phyloP scores from a whole-genome alignment of 1,140 invertebrate genomes.

The Drosophila lowei region DNA sequence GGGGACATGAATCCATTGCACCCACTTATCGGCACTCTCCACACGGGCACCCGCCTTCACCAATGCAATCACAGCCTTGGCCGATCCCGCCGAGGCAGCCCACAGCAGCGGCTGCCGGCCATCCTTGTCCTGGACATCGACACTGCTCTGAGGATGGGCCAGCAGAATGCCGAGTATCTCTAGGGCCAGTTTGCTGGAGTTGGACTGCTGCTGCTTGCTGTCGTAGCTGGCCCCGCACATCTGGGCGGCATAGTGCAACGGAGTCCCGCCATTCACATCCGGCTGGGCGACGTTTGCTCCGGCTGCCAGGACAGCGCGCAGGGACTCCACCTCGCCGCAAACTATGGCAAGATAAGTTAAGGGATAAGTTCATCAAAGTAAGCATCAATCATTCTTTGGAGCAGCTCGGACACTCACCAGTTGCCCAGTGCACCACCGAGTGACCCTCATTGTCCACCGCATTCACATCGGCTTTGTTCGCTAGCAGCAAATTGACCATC shows the following conservation, averaged over 20 bases:
- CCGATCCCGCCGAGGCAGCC: conserved; percentile 98
- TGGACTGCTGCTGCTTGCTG: conserved; percentile 84
- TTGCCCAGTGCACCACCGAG: conserved; percentile 99
- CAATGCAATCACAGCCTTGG: conserved; percentile 93
- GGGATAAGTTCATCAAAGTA: too few species aligned
- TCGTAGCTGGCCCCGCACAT: conserved; percentile 93
- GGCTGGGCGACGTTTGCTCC: conserved; percentile 93
- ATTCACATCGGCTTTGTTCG: conserved; percentile 93
- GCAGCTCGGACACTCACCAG: conserved; percentile 86
- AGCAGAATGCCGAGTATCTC: conserved; percentile 93
- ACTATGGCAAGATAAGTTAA: conserved; percentile 84
- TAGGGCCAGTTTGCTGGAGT: conserved; percentile 86
- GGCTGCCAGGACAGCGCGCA: conserved; percentile 92
- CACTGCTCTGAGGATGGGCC: conserved; percentile 89
- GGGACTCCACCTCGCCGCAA: conserved; percentile 93
- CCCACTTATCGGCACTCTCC: conserved; percentile 89
- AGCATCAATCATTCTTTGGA: conserved; percentile 4
- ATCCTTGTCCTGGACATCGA: conserved; percentile 94
- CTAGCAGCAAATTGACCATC: conserved; percentile 91
- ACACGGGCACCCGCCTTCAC: conserved; percentile 93
- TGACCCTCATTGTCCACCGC: conserved; percentile 96
- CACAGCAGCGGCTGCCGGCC: conserved; percentile 96
- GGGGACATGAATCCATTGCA: background rate
- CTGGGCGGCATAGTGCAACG: conserved; percentile 98
- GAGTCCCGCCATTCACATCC: conserved; percentile 96